Evolutionary conservation across 2,797 vertebrate genomes (phyloP), one percentile per base, ranked within the genome.

Genomic region (Gephyroberyx darwinii): DNA sequence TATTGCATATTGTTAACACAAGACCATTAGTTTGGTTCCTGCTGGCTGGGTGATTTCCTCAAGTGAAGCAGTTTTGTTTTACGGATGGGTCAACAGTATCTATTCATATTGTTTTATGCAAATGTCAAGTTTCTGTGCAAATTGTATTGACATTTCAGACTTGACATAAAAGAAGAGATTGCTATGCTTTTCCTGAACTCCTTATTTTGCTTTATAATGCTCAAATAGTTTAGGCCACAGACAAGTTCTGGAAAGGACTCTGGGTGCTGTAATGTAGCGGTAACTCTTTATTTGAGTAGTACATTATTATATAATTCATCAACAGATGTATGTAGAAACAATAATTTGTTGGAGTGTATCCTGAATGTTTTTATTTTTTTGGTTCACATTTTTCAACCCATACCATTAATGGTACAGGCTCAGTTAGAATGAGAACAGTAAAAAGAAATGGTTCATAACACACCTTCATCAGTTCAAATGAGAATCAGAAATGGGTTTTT

Each of bases 101-200:
- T 55, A 30, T 55, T 55, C 26, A 31, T 1, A 37, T 9, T 47
- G 4, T 52, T 39, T 37, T 41, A 13, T 41, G 39, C 9, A 65
- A 53, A 65, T 53, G 50, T 39, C 62, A 65, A 51, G 48, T 65
- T 39, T 65, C 12, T 53, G 10, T 26, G 13, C 12, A n/a, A 10
- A 45, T 31, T 47, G 20, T 39, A 22, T 53, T 52, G 19, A 13
- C 19, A 65, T 35, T 50, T 52, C 51, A 20, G 48, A 14, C 17
- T 16, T 55, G 47, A 20, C 13, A 39, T 19, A 26, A 31, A 22
- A 52, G 4, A 52, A 51, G 16, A 37, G 50, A 65, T 53, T 39
- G 50, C 30, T 31, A 9, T 39, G 12, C 20, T 4, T 54, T 16
- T 54, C 22, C 20, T 30, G 52, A 54, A 54, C 22, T 9, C 20